Conservation (phyloP, 2,113 vertebrate species). For the Chiloscyllium plagiosum region DNA sequence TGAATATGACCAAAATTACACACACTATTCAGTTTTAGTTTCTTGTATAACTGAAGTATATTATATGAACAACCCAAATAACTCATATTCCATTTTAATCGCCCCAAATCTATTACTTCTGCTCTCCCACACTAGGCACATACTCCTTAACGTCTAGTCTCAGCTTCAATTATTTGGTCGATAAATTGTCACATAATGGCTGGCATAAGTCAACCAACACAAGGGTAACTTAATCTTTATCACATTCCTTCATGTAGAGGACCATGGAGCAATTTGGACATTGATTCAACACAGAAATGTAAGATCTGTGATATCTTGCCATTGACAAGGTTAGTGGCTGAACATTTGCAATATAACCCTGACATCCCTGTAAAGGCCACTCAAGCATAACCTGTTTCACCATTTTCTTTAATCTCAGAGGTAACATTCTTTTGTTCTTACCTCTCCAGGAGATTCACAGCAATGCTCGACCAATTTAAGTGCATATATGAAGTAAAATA, state of each 20-base stretch:
- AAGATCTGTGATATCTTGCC: neutral
- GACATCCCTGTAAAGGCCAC: too few species aligned
- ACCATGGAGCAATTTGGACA: neutral
- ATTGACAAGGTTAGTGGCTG: neutral
- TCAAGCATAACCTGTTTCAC: neutral
- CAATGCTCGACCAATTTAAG: neutral
- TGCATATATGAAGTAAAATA: neutral
- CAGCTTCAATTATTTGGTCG: too few species aligned
- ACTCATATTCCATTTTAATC: too few species aligned
- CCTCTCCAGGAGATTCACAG: neutral
- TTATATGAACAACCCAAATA: too few species aligned
- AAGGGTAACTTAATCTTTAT: neutral
- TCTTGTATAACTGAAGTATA: too few species aligned
- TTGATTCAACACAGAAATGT: neutral
- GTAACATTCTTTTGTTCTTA: neutral
- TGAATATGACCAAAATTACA: too few species aligned
- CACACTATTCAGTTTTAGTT: too few species aligned
- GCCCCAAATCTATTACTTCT: too few species aligned
- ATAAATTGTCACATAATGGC: neutral
- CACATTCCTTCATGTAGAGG: neutral
- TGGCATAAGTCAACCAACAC: neutral
- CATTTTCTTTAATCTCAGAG: neutral
- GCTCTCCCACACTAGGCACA: too few species aligned
- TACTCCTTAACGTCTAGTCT: too few species aligned
- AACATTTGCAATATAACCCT: neutral